A percentile compares a stretch with the other conserved stretches of the same genome.
Evolutionary conservation across 2,888 invertebrate species (phyloP).

Genomic region (Epirrhoe tristata): DNA sequence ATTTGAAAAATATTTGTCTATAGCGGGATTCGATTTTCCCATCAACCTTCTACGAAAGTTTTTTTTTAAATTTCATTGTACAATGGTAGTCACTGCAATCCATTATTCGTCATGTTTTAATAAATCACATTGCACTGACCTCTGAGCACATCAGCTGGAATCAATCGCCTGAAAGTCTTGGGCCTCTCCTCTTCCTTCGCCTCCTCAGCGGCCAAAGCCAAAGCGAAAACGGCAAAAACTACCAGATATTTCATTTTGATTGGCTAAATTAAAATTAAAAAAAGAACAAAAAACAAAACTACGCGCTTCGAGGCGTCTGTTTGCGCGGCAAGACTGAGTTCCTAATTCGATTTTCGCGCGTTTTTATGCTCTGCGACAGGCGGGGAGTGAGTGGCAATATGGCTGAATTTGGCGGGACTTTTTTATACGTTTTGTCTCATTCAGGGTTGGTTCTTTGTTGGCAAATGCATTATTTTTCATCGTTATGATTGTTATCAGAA

Average conservation of each 20-base stretch:
- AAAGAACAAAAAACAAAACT: conserved; percentile 56
- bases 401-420: conserved; percentile 47
- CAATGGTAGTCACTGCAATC: conserved; percentile 21
- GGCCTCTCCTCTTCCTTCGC: conserved; percentile 85
- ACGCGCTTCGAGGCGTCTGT: conserved; percentile 55
- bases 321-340: conserved; percentile 73
- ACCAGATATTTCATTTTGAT: conserved; percentile 85
- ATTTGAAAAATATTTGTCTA: too few relatives aligned
- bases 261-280: conserved; percentile 51
- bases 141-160: conserved; percentile 95
- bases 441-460: conserved; percentile 67
- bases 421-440: conserved; percentile 41
- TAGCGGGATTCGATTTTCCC: too few relatives aligned
- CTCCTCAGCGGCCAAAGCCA: conserved; percentile 84
- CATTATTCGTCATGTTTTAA: conserved; percentile 10
- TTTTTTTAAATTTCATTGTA: background rate
- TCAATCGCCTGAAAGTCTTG: conserved; percentile 92
- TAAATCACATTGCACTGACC: conserved; percentile 84
- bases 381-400: conserved; percentile 73
- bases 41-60: background rate
- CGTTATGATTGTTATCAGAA: conserved; percentile 44
- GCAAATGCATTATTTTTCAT: conserved; percentile 58
- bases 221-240: conserved; percentile 79
- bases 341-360: conserved; percentile 56
- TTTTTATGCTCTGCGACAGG: conserved; percentile 67